Percentiles rank a stretch among this genome's conserved stretches.
Conservation (phyloP, 2,797 vertebrate species). For the Fratercula arctica region DNA sequence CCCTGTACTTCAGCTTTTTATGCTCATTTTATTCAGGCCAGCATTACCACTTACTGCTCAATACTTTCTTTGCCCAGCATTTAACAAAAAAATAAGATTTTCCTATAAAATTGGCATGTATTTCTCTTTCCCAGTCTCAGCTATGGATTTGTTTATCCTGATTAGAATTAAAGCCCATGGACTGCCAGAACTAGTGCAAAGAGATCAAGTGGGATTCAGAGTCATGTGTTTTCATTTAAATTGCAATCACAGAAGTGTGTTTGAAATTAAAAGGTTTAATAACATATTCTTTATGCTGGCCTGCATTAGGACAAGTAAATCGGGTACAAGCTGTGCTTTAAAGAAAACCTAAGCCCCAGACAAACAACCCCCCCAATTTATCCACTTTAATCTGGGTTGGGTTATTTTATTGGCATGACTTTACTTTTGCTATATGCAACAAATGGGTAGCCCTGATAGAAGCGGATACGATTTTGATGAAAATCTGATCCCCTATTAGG, state of each 20-base stretch:
- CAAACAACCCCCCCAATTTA: background rate
- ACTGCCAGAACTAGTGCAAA: background rate
- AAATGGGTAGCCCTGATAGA: background rate
- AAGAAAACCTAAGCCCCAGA: background rate
- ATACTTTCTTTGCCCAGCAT: background rate
- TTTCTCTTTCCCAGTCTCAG: background rate
- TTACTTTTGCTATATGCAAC: background rate
- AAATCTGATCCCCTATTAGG: background rate
- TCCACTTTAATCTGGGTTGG: background rate
- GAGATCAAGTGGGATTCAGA: slow-evolving; percentile 34
- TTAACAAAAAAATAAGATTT: background rate
- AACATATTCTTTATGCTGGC: background rate
- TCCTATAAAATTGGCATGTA: background rate
- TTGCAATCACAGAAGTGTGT: background rate
- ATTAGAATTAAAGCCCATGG: background rate
- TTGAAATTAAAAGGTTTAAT: slow-evolving; percentile 57
- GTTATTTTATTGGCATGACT: background rate
- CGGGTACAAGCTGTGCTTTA: background rate
- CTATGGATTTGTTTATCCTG: slow-evolving; percentile 13
- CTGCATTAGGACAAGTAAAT: slow-evolving; percentile 11
- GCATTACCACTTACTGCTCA: background rate
- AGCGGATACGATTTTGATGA: background rate
- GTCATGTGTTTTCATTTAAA: slow-evolving; percentile 26
- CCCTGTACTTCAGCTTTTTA: background rate
- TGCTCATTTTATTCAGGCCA: background rate